phyloP scores from a whole-genome alignment of 2,113 vertebrate genomes.

The Mastomys natalensis region DNA sequence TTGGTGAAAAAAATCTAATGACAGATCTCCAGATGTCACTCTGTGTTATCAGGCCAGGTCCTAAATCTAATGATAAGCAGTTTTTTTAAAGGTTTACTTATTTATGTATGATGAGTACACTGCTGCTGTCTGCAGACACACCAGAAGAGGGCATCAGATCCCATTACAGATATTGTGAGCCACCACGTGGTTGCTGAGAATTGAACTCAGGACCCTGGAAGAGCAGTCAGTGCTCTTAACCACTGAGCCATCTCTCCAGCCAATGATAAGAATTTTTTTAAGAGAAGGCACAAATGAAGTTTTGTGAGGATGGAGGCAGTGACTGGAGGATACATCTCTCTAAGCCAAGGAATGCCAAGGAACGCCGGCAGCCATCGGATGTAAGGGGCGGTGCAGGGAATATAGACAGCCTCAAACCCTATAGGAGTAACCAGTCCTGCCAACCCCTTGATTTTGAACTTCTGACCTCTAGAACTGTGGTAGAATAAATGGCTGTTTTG shows the following conservation, averaged over 20 bases:
- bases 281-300: background rate
- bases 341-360: background rate
- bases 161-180: no score
- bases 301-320: background rate
- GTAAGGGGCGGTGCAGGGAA: background rate
- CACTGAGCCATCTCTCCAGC: no score
- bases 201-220: no score
- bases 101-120: no score
- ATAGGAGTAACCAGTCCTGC: background rate
- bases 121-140: no score
- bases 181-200: no score
- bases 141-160: no score
- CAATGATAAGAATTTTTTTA: background rate
- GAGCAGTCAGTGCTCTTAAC: no score
- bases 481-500: background rate
- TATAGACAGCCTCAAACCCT: background rate
- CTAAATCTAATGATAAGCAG: background rate
- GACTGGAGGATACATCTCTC: background rate
- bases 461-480: background rate
- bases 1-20: background rate
- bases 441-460: background rate
- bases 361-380: background rate
- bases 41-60: background rate
- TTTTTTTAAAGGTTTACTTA: background rate
- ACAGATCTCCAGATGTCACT: background rate